Evolutionary conservation across 2,888 invertebrate genomes (phyloP), one percentile per base, ranked within the genome.

Genomic region (Chloroclystis v-ata): DNA sequence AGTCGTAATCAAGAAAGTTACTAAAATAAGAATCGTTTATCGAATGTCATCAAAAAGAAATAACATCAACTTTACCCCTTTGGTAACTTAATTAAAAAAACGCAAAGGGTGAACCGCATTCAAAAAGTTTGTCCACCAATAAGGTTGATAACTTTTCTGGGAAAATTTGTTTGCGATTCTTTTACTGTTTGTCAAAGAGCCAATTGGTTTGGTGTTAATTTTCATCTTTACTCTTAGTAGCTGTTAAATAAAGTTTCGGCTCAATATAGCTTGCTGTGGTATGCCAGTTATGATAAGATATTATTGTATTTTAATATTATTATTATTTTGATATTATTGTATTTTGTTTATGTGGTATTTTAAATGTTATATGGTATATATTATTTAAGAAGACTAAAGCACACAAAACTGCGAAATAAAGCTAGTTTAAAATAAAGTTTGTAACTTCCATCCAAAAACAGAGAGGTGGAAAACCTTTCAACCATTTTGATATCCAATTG

Each of bases 21-120:
- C 11, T 16, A 9, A 55, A 61, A 66, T 64, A 66, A 61, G 72
- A 80, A 80, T 78, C 82, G 79, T 81, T 83, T 78, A 86, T 85
- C 79, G 83, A 75, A 72, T 81, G 81, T 81, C 82, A 81, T 85
- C 79, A 82, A 83, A 82, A 81, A 79, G 78, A 73, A 82, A 82
- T 82, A 79, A 83, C 73, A 73, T 69, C 68, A 65, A 65, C 55
- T 43, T 39, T 68, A 79, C 80, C 82, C 82, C 78, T 80, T 69
- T 61, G 57, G 56, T 57, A 77, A 84, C 78, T 82, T 78, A 84
- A 84, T 86, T 84, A 82, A 81, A 67, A 65, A 54, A 55, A 14
- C 8, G 14, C 32, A 29, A 20, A 28, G 46, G 61, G 60, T 57
- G 46, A 55, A 56, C 47, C 49, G 44, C 58, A 55, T 56, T 57